Percentiles rank a stretch among this genome's conserved stretches.
Conservation (phyloP, 2,113 vertebrate species). For the human region GRCh38 chr9:115638001-115638500, state of each 20-base stretch:
- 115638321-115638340: neutral
- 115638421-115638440: neutral
- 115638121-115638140: neutral
- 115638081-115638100: neutral
- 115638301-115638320: too few relatives aligned
- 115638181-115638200: neutral
- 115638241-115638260: neutral
- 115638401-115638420: neutral
- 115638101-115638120: fast-evolving
- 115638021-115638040: neutral
- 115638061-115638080: neutral
- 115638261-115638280: neutral
- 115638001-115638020: neutral
- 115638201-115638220: neutral
- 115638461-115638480: neutral
- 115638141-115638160: neutral
- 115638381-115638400: neutral
- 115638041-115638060: neutral
- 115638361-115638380: neutral
- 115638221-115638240: neutral
- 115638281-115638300: neutral
- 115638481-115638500: neutral
- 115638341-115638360: neutral
- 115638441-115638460: neutral
- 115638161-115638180: neutral